Base-by-base conservation (phyloP, 2,888 invertebrate genomes). In the Siphlonurus alternatus region DNA sequence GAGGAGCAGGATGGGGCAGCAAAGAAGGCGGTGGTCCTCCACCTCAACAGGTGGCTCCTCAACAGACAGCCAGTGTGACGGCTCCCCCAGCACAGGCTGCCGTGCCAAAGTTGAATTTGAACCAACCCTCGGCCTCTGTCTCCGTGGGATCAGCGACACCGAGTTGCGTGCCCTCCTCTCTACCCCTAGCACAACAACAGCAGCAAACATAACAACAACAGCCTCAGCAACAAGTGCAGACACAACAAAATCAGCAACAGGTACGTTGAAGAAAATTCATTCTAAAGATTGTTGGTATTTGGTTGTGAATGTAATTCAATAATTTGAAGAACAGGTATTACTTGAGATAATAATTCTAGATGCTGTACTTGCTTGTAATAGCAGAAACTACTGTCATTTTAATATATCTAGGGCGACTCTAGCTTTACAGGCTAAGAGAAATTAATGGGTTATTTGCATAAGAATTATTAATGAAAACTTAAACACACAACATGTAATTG, bases 1-100 rank as follows among this genome's bases (percentile, higher is more conserved):
- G 56, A 18, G 87, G 87, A 73, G 80, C 82, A 80, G 88, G 88
- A 85, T 88, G 88, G 88, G 87, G 84, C 75, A 79, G 80, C 73
- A 81, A 81, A 75, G 56, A 20, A 10, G 56, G 20, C 5, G n/a
- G 38, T 38, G 38, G 38, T 10, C n/a, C n/a, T n/a, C n/a, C n/a
- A n/a, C n/a, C n/a, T n/a, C n/a, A n/a, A n/a, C n/a, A n/a, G n/a
- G n/a, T n/a, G n/a, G n/a, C n/a, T n/a, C n/a, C n/a, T n/a, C n/a
- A n/a, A n/a, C n/a, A n/a, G n/a, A n/a, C n/a, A n/a, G n/a, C n/a
- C 78, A 38, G 38, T 38, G 38, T 38, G 38, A 38, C 38, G 5
- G 38, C 38, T 38, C 7, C 15, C 5, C 38, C 38, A 38, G 38
- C 15, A 38, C n/a, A n/a, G n/a, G 15, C 38, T 38, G 38, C 15